Percentiles rank a stretch among this genome's conserved stretches.
phyloP scores from a whole-genome alignment of 2,113 vertebrate species.

The Proterorhinus semilunaris region DNA sequence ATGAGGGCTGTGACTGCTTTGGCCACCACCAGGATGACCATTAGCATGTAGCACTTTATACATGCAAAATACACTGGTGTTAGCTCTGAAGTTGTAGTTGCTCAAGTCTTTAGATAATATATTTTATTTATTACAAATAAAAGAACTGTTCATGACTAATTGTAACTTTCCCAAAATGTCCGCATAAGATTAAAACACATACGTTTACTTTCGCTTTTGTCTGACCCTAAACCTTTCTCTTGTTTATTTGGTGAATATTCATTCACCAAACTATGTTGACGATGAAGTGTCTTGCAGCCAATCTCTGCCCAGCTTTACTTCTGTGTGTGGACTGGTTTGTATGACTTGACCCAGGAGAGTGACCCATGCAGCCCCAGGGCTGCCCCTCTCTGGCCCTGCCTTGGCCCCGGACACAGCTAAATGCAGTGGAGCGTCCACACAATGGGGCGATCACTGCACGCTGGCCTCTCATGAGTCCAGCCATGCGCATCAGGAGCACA shows the following conservation, averaged over 20 bases:
- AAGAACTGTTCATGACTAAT: background rate
- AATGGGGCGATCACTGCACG: conserved; percentile 81
- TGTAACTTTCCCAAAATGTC: background rate
- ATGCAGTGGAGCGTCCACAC: conserved; percentile 82
- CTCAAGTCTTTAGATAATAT: background rate
- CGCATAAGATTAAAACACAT: background rate
- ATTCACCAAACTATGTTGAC: conserved; percentile 32
- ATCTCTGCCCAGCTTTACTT: conserved; percentile 85
- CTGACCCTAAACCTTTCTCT: conserved; percentile 11
- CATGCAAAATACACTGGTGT: conserved; percentile 8
- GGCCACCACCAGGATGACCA: conserved; percentile 35
- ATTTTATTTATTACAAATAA: background rate
- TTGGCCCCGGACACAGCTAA: conserved; percentile 74
- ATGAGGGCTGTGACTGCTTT: conserved; percentile 66
- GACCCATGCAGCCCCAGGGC: conserved; percentile 85
- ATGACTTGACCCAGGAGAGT: conserved; percentile 80
- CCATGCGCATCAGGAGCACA: conserved; percentile 90
- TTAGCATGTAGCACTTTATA: background rate
- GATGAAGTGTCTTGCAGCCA: conserved; percentile 50
- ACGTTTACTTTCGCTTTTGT: conserved; percentile 12
- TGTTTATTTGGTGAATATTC: conserved; percentile 19
- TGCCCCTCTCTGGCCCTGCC: conserved; percentile 74
- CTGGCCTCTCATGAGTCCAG: conserved; percentile 81
- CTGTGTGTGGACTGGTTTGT: conserved; percentile 87
- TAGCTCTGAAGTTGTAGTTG: background rate